phyloP scores from a whole-genome alignment of 2,113 vertebrate genomes.

The Crotalus tigris region DNA sequence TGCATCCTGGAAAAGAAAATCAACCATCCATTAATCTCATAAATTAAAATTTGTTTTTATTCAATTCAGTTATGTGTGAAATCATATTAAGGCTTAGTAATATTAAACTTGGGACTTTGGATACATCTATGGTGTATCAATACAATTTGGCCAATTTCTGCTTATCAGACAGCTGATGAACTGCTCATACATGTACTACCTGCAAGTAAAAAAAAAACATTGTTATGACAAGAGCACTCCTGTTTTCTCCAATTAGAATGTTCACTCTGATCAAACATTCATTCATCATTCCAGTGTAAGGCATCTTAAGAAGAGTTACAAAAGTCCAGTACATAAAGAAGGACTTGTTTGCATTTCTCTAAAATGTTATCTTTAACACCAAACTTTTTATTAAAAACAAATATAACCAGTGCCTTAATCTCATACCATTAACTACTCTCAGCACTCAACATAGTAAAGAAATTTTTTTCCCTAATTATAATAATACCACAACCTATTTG shows the following conservation, averaged over 20 bases:
- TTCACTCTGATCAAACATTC: not conserved
- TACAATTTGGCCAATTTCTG: not conserved
- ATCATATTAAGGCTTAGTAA: not conserved
- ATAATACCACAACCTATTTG: not conserved
- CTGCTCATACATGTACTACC: not conserved
- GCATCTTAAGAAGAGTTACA: not conserved
- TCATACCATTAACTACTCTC: not conserved
- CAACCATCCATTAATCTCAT: not conserved
- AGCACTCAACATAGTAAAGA: not conserved
- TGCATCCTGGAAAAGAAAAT: not conserved
- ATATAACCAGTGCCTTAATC: not conserved
- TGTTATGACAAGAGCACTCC: not conserved
- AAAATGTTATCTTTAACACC: not conserved
- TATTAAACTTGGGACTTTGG: not conserved
- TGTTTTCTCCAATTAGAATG: not conserved
- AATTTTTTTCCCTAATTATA: not conserved
- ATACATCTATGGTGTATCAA: not conserved
- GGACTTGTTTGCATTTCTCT: not conserved
- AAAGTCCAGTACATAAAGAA: not conserved
- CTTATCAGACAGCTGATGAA: not conserved
- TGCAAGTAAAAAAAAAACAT: not conserved
- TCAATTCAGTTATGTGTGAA: not conserved
- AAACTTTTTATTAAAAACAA: not conserved
- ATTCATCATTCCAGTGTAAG: not conserved
- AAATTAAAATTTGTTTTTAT: not conserved